Evolutionary conservation across 2,888 invertebrate species (phyloP).

Genomic region (Spodoptera exigua): DNA sequence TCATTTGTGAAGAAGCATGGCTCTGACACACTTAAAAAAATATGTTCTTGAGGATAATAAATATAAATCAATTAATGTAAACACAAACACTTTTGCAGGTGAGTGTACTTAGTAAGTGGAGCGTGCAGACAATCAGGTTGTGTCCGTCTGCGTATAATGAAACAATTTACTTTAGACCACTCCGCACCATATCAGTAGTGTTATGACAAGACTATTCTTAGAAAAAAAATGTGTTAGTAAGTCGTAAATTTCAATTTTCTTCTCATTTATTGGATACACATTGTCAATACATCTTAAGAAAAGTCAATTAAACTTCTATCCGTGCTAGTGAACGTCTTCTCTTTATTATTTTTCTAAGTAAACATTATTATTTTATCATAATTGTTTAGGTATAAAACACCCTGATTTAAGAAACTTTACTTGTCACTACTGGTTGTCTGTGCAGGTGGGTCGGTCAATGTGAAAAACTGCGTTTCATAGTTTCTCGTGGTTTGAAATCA

Average conservation of each 20-base stretch:
- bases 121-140: slow-evolving; percentile 87
- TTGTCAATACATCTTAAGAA: no score
- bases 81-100: slow-evolving; percentile 54
- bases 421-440: no score
- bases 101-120: slow-evolving; percentile 76
- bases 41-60: not conserved
- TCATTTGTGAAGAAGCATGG: no score
- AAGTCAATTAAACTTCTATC: no score
- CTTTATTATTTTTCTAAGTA: no score
- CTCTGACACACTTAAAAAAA: not conserved
- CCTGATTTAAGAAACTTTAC: no score
- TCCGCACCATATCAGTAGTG: slow-evolving; percentile 45
- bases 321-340: no score
- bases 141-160: slow-evolving; percentile 77
- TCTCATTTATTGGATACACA: not conserved
- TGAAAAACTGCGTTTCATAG: no score
- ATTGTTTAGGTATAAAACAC: no score
- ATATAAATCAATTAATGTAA: slow-evolving; percentile 10
- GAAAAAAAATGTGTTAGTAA: slow-evolving; percentile 3
- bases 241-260: slow-evolving; percentile 2
- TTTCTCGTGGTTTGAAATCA: no score
- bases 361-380: no score
- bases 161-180: slow-evolving; percentile 69
- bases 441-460: no score
- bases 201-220: slow-evolving; percentile 13